Base-by-base conservation (phyloP, 2,113 vertebrate species). In the Sterna hirundo region DNA sequence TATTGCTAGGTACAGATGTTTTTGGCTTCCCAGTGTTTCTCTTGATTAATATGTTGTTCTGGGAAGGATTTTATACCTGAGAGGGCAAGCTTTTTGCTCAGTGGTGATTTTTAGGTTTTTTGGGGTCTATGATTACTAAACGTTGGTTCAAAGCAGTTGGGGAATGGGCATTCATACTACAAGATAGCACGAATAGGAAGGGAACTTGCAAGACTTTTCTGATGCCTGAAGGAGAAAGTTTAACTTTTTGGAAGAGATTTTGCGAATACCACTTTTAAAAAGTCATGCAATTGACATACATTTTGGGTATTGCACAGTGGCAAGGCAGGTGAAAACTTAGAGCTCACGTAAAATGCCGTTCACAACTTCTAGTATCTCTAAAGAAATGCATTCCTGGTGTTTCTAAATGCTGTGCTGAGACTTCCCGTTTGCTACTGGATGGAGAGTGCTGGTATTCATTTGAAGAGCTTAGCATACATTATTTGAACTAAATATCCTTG, bases 231-330 rank as follows among this genome's bases (percentile, higher is more conserved):
- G 18, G 22, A 86, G 38, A 18, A 70, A 61, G 15, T 15, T 22
- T 27, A 38, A 29, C 27, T 46, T 83, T 46, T 71, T 44, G n/a
- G 25, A 64, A 25, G 7, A 75, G 6, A 34, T 57, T 70, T 91
- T 70, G 23, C 79, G 32, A 72, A 3, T n/a, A 54, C 70, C 2
- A 19, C 27, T 87, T 42, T 32, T 49, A 16, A 4, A 3, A 66
- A 74, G 14, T 46, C 49, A 22, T 1, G 11, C 16, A 77, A 3
- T 14, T 54, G 44, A 52, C 0, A 1, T 65, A 42, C 1, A 0
- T 60, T 86, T 76, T 51, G 26, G 30, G 20, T 52, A 21, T 81
- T 75, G 55, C 69, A 47, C 23, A 38, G 22, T 1, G 5, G 29
- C n/a, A 93, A 58, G 57, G 38, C 65, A 86, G 32, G 16, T 29